Base-by-base conservation (phyloP, 2,888 invertebrate genomes). In the Hypercompe scribonia region DNA sequence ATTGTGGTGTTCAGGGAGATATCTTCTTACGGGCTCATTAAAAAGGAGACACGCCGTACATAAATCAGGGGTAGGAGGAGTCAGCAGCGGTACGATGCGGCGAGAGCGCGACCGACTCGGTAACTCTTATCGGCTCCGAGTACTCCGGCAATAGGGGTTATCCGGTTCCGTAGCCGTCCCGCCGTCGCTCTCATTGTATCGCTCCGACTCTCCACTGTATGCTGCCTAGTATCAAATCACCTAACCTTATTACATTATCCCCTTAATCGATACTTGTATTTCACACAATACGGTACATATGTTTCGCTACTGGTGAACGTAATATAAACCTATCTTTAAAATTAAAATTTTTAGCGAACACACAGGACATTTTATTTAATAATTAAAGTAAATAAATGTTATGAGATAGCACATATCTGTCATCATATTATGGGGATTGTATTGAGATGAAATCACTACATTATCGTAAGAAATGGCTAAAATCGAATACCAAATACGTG, bases 1-100 rank as follows among this genome's bases (percentile, higher is more conserved):
- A 95, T 95, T 92, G 93, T 92, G 90, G 91, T 90, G 90, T 91
- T 92, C 91, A 86, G 88, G 89, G 91, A 92, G 94, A 95, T 95
- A 95, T 95, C 95, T 94, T 95, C 94, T 95, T 95, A 94, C 94
- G 89, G 93, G 92, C 95, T 95, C 95, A 95, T 95, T 95, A 95
- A 95, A 95, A 94, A 95, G 94, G 95, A 95, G 95, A 95, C 94
- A 94, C 92, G 94, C 93, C 94, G 94, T 91, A 94, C 94, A 95
- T 95, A 95, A 95, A 95, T 95, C 95, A 95, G 92, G 91, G 84
- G 83, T 88, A 88, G 90, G 91, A 88, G 90, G 91, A 89, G 90
- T 87, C 87, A 90, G 88, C 83, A 80, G 82, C 79, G 80, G 85
- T 84, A 83, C 79, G 74, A 83, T 77, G 78, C 82, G 81, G 80